Evolutionary conservation across 2,888 invertebrate species (phyloP).

Genomic region (Campopleginae sp.): DNA sequence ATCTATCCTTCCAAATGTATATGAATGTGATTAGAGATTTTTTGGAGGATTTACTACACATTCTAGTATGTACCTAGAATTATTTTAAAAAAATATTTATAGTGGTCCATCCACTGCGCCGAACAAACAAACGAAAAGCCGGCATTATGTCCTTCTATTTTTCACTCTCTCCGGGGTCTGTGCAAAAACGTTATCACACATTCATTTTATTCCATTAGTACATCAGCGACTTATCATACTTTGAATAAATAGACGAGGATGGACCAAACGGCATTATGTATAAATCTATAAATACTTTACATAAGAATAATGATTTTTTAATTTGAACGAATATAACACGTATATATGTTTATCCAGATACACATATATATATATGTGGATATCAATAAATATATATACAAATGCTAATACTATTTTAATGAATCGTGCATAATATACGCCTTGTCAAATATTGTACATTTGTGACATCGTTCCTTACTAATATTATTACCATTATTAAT

Average conservation of each 20-base stretch:
- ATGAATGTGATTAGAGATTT: conserved; percentile 71
- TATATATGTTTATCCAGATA: conserved; percentile 50
- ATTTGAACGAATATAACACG: conserved; percentile 49
- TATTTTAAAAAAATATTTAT: neutral
- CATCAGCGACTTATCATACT: conserved; percentile 42
- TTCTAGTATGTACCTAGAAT: conserved; percentile 69
- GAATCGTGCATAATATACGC: conserved; percentile 72
- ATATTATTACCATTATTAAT: conserved; percentile 69
- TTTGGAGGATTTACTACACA: conserved; percentile 68
- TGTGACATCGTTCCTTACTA: conserved; percentile 75
- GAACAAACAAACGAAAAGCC: conserved; percentile 26
- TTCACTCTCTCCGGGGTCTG: neutral
- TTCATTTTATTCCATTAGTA: conserved; percentile 31
- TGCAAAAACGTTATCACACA: conserved; percentile 3
- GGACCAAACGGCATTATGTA: conserved; percentile 69
- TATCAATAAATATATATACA: conserved; percentile 57
- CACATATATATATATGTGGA: conserved; percentile 57
- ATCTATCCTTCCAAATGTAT: conserved; percentile 78
- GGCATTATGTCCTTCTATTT: conserved; percentile 14
- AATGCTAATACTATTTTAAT: conserved; percentile 73
- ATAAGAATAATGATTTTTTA: conserved; percentile 50
- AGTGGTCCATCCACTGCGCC: conserved; percentile 69
- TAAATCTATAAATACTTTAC: conserved; percentile 68
- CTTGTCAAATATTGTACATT: conserved; percentile 80
- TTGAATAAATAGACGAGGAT: conserved; percentile 66